A percentile compares a stretch with the other conserved stretches of the same genome.
Evolutionary conservation across 2,113 vertebrate species (phyloP).

Genomic region (Bubo scandiacus): DNA sequence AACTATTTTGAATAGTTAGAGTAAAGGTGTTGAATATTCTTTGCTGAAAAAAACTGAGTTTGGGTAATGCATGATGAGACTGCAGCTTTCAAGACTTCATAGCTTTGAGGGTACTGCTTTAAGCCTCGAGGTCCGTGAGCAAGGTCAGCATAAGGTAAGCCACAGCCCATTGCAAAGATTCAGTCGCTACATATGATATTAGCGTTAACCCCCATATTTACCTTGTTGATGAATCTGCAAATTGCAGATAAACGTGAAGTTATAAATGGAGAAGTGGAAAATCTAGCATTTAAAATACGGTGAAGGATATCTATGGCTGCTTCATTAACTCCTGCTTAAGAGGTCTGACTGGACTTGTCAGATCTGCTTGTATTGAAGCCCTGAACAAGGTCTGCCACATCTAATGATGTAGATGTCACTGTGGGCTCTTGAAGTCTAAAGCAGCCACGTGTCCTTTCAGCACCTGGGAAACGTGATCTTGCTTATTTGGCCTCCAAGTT

Average conservation of each 20-base stretch:
- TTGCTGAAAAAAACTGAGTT: neutral
- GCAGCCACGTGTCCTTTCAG: neutral
- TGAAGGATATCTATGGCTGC: neutral
- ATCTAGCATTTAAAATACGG: neutral
- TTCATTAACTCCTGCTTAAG: neutral
- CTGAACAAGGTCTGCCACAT: neutral
- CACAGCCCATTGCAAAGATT: neutral
- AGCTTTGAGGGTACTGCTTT: neutral
- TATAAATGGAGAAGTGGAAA: neutral
- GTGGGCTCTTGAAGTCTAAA: neutral
- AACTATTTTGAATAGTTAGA: neutral
- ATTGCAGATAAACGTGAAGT: neutral
- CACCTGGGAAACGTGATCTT: neutral
- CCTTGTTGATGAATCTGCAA: neutral
- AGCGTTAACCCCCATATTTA: neutral
- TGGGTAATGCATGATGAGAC: neutral
- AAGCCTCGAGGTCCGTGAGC: neutral
- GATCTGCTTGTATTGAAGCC: neutral
- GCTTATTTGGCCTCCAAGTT: neutral
- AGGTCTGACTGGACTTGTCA: neutral
- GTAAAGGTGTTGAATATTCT: neutral
- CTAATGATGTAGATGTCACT: neutral
- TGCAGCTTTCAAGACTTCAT: neutral
- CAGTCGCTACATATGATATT: neutral
- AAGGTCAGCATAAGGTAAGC: neutral